Evolutionary conservation across 2,113 vertebrate genomes (phyloP).

Genomic region (Puffinus mauretanicus): DNA sequence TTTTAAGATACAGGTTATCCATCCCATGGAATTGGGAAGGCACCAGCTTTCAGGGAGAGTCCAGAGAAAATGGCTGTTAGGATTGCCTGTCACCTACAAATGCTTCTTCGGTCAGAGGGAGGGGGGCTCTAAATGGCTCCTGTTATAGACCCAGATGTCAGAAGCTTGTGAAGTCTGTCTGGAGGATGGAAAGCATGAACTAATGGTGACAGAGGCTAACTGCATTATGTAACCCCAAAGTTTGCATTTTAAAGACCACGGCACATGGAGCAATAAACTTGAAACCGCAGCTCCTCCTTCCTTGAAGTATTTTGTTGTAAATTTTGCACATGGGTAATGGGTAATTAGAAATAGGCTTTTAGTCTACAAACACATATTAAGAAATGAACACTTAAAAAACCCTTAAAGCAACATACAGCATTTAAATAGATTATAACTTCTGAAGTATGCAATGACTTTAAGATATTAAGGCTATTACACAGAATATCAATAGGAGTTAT

Average conservation of each 20-base stretch:
- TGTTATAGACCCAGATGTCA: background rate
- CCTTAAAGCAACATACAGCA: background rate
- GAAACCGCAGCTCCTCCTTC: background rate
- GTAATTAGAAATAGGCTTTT: background rate
- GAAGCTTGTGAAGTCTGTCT: background rate
- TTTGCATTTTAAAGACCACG: background rate
- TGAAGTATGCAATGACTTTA: background rate
- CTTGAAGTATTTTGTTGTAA: background rate
- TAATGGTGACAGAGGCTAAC: background rate
- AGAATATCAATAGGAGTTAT: background rate
- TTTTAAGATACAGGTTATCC: background rate
- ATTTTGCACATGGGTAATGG: background rate
- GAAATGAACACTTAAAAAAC: background rate
- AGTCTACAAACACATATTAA: background rate
- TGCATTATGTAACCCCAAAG: background rate
- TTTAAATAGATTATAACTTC: constrained; percentile 17
- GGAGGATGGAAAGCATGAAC: background rate
- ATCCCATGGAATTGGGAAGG: background rate
- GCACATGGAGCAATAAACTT: background rate
- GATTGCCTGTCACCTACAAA: background rate
- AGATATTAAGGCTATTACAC: background rate
- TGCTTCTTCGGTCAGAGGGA: background rate
- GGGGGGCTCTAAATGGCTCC: background rate
- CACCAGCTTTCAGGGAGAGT: background rate
- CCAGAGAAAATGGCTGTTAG: background rate